Evolutionary conservation across 2,797 vertebrate genomes (phyloP).

Genomic region (Leuciscus waleckii): DNA sequence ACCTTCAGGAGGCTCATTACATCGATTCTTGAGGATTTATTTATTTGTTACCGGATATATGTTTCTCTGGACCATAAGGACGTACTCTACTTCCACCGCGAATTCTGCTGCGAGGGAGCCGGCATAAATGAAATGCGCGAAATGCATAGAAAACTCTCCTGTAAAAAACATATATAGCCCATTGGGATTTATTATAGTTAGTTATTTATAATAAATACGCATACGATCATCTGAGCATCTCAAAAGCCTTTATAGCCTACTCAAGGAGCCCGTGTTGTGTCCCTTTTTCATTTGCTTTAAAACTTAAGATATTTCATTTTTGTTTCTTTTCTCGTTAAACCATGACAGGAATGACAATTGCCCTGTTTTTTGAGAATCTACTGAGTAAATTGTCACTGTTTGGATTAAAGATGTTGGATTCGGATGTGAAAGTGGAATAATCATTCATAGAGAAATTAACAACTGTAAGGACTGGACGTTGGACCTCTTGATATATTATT

Average conservation of each 20-base stretch:
- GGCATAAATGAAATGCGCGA: constrained; percentile 29
- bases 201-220: background rate
- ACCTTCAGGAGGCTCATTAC: constrained; percentile 29
- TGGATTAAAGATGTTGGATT: constrained; percentile 44
- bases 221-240: background rate
- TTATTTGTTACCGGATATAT: constrained; percentile 21
- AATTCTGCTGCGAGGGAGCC: constrained; percentile 27
- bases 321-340: constrained; percentile 37
- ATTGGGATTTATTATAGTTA: constrained; percentile 18
- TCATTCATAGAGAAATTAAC: constrained; percentile 44
- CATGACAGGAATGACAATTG: constrained; percentile 54
- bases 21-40: constrained; percentile 44
- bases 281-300: background rate
- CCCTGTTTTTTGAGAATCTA: constrained; percentile 47
- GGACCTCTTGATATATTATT: constrained; percentile 67
- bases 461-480: constrained; percentile 28
- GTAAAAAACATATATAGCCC: background rate
- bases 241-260: background rate
- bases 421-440: constrained; percentile 44
- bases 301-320: constrained; percentile 17
- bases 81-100: constrained; percentile 6
- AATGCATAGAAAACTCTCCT: constrained; percentile 40
- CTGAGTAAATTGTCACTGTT: constrained; percentile 47
- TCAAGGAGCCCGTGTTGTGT: background rate
- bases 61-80: constrained; percentile 26